Percentiles rank a stretch among this genome's conserved stretches.
Evolutionary conservation across 1,140 invertebrate genomes (phyloP).

Genomic region (fruit fly (Drosophila melanogaster)): DNA sequence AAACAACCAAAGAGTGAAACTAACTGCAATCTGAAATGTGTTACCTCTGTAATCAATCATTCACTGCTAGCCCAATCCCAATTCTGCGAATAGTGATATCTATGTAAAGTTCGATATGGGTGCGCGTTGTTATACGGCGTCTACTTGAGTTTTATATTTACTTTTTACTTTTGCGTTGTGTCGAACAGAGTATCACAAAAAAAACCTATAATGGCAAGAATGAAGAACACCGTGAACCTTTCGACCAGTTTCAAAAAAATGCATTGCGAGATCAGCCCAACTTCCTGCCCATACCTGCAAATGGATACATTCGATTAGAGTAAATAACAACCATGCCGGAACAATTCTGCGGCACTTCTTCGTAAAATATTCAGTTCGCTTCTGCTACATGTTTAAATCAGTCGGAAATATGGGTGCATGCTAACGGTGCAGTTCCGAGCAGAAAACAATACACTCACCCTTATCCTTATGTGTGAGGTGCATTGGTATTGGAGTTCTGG

Average conservation of each 20-base stretch:
- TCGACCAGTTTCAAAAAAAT: not conserved
- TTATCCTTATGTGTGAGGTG: slow-evolving; percentile 2
- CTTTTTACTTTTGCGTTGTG: not conserved
- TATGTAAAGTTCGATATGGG: not conserved
- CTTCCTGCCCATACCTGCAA: not conserved
- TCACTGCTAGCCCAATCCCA: not conserved
- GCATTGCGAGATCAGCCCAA: not conserved
- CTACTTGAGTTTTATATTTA: slow-evolving; percentile 3
- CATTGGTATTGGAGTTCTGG: no score
- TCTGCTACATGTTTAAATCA: not conserved
- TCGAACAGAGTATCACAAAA: not conserved
- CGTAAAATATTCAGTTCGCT: no score
- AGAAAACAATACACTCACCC: slow-evolving; percentile 9
- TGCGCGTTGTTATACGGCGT: slow-evolving; percentile 11
- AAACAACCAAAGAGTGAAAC: not conserved
- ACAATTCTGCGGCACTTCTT: not conserved
- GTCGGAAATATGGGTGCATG: not conserved
- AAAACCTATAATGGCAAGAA: not conserved
- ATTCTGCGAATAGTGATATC: slow-evolving; percentile 2
- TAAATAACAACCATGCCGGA: not conserved
- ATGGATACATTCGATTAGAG: not conserved
- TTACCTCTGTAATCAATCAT: not conserved
- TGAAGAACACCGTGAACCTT: not conserved
- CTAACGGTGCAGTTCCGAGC: not conserved
- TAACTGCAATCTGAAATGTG: not conserved